phyloP scores from a whole-genome alignment of 2,797 vertebrate genomes.

The Artibeus lituratus region DNA sequence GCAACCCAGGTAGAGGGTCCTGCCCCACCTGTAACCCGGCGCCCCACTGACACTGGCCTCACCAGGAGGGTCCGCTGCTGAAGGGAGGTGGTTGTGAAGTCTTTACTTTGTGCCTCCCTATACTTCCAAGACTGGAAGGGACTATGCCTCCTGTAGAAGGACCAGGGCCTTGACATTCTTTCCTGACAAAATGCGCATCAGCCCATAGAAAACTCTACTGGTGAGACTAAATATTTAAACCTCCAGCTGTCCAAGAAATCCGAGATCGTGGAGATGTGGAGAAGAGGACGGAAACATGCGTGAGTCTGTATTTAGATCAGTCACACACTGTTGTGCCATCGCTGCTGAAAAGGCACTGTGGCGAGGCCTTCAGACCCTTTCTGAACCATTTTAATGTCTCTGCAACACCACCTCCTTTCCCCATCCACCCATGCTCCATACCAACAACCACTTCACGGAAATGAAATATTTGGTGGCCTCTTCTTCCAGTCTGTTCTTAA shows the following conservation, averaged over 20 bases:
- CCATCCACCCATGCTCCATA: background rate
- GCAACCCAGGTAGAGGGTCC: background rate
- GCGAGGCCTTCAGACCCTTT: background rate
- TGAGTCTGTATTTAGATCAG: background rate
- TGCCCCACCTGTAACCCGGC: background rate
- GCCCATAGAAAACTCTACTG: background rate
- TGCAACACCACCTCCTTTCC: background rate
- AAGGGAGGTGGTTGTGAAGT: background rate
- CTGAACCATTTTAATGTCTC: background rate
- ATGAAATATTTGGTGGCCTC: background rate
- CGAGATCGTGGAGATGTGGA: background rate
- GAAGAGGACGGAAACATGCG: background rate
- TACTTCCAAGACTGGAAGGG: background rate
- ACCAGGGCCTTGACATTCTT: background rate
- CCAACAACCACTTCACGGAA: background rate
- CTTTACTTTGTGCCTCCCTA: background rate
- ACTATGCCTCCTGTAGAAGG: no score
- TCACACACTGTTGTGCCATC: background rate
- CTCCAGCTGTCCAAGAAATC: background rate
- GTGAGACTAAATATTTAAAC: background rate
- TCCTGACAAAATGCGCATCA: background rate
- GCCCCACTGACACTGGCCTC: background rate
- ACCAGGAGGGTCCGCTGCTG: rapidly evolving
- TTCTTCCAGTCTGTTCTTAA: background rate
- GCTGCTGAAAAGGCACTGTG: background rate